phyloP scores from a whole-genome alignment of 2,888 invertebrate genomes.

The Crioceris asparagi region DNA sequence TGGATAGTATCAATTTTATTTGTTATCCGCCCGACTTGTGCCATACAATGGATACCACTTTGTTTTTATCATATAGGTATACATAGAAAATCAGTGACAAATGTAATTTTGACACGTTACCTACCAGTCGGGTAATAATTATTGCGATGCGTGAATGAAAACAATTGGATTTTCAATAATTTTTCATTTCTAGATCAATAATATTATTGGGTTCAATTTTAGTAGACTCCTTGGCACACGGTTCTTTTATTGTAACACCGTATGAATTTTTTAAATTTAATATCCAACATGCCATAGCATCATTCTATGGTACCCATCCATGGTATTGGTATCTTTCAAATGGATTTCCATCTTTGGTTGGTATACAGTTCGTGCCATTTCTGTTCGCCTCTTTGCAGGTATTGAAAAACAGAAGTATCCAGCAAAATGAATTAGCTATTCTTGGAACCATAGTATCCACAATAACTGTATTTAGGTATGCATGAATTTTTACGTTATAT shows the following conservation, averaged over 20 bases:
- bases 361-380: constrained; percentile 58
- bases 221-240: constrained; percentile 67
- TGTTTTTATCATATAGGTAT: constrained; percentile 58
- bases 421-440: constrained; percentile 44
- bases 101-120: constrained; percentile 47
- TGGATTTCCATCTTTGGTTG: constrained; percentile 73
- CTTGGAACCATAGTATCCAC: constrained; percentile 47
- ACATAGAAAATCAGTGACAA: constrained; percentile 40
- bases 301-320: constrained; percentile 78
- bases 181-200: constrained; percentile 34
- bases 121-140: constrained; percentile 50
- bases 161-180: too few species aligned
- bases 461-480: constrained; percentile 47
- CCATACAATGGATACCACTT: constrained; percentile 74
- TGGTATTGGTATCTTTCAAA: constrained; percentile 82
- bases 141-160: too few species aligned
- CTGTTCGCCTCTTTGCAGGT: constrained; percentile 42
- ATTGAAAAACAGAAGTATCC: constrained; percentile 37
- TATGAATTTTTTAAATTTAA: constrained; percentile 80
- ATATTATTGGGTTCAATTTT: constrained; percentile 43
- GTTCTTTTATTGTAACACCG: constrained; percentile 59
- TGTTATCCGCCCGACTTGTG: constrained; percentile 76
- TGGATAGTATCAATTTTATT: constrained; percentile 63
- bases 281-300: constrained; percentile 58
- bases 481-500: too few species aligned